Evolutionary conservation across 2,888 invertebrate species (phyloP).

Genomic region (Unio delphinus): DNA sequence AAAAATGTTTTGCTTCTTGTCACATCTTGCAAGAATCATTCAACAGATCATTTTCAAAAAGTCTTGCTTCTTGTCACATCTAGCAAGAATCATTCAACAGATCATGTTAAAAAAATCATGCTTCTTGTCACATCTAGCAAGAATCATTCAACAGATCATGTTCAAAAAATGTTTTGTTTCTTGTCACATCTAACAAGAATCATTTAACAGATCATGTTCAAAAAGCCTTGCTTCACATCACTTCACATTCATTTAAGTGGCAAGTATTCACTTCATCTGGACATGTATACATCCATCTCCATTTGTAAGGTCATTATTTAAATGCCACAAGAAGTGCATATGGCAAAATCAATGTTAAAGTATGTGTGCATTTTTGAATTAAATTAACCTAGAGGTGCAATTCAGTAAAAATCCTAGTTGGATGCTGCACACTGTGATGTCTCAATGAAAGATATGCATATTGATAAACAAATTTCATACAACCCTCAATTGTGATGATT

Average conservation of each 20-base stretch:
- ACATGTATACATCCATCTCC: too few species aligned
- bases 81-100: constrained; percentile 11
- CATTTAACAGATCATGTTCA: constrained; percentile 22
- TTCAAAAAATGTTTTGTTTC: constrained; percentile 55
- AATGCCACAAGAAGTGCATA: too few species aligned
- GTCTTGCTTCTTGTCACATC: constrained; percentile 58
- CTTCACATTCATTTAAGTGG: constrained; percentile 3
- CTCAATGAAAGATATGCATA: too few species aligned
- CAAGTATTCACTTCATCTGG: too few species aligned
- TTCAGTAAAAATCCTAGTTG: too few species aligned
- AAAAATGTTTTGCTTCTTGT: constrained; percentile 54
- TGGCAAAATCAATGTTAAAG: too few species aligned
- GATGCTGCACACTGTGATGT: too few species aligned
- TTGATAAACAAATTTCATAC: too few species aligned
- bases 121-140: constrained; percentile 64
- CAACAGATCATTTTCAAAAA: constrained; percentile 33
- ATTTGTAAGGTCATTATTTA: too few species aligned
- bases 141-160: constrained; percentile 4
- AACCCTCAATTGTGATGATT: too few species aligned
- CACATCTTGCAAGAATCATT: constrained; percentile 38
- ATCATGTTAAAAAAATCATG: constrained; percentile 49
- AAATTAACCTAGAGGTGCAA: too few species aligned
- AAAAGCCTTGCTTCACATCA: constrained; percentile 55
- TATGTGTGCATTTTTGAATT: too few species aligned
- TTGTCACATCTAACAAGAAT: constrained; percentile 47